Evolutionary conservation across 2,888 invertebrate species (phyloP), one percentile per base, ranked within the genome.

Genomic region (Ectemnius continuus): DNA sequence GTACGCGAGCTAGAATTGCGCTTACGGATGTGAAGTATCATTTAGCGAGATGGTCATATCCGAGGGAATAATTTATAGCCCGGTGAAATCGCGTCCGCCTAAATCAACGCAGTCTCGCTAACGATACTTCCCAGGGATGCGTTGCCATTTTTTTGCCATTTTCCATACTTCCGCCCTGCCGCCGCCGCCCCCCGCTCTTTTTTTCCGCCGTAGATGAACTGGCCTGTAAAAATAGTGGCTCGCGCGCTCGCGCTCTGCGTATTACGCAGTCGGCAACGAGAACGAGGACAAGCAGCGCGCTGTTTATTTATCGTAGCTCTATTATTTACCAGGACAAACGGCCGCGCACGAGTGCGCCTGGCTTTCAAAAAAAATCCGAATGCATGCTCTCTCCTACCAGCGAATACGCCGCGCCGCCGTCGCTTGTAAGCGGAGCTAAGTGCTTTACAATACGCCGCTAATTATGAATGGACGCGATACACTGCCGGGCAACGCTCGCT

Each of bases 241-340:
- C 58, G 78, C 67, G 47, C 20, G 46, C 47, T 78, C 58, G 78
- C 67, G 47, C 20, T 28, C 47, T 67, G 58, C 75, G 63, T 78
- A 78, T 75, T 69, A 69, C 78, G 67, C 45, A 61, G 47, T 52
- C 14, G 52, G 52, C 3, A 52, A 67, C 60, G 67, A 63, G 66
- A 61, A 70, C 23, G 62, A 36, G 36, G 36, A 64, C 67, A 47
- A 60, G 65, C 59, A 47, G 36, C 76, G 14, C 56, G n/a, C 48
- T 61, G 57, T 70, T 75, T 79, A 79, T 78, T 79, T 79, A 79
- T 79, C 52, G 66, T 66, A 70, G 67, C 58, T 67, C 72, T 69
- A 76, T 65, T 76, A 79, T 70, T 73, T 75, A 78, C 72, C 72
- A 69, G 64, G 71, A 79, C 79, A 75, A 79, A 79, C 78, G 78